phyloP scores from a whole-genome alignment of 2,113 vertebrate genomes.

The Xiphophorus maculatus region DNA sequence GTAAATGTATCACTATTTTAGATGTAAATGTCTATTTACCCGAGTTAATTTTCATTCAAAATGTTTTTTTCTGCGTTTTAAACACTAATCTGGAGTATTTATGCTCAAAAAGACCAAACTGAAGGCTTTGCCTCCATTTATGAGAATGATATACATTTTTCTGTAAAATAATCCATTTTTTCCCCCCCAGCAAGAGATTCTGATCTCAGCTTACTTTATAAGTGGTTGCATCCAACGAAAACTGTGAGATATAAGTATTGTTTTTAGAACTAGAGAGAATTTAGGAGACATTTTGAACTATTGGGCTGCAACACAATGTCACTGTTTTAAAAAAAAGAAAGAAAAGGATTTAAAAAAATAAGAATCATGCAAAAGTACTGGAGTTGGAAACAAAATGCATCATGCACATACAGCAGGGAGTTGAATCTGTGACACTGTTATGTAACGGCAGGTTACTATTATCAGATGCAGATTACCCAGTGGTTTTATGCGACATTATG shows the following conservation, averaged over 20 bases:
- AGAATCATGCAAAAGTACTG: neutral
- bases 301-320: neutral
- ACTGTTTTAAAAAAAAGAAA: neutral
- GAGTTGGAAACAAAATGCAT: slow-evolving; percentile 9
- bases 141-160: neutral
- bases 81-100: neutral
- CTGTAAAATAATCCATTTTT: neutral
- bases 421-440: slow-evolving; percentile 30
- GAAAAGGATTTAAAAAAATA: too few relatives aligned
- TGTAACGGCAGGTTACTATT: slow-evolving; percentile 1
- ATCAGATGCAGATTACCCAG: neutral
- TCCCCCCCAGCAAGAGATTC: neutral
- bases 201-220: neutral
- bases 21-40: neutral
- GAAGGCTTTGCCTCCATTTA: neutral
- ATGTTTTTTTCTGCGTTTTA: neutral
- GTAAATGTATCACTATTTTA: neutral
- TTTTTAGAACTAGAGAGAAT: neutral
- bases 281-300: neutral
- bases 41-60: neutral
- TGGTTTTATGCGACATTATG: slow-evolving; percentile 4
- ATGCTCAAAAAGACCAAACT: neutral
- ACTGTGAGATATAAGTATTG: neutral
- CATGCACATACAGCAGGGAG: slow-evolving; percentile 25
- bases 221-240: neutral